Evolutionary conservation across 2,113 vertebrate genomes (phyloP).

Genomic region (Brachirus orientalis): DNA sequence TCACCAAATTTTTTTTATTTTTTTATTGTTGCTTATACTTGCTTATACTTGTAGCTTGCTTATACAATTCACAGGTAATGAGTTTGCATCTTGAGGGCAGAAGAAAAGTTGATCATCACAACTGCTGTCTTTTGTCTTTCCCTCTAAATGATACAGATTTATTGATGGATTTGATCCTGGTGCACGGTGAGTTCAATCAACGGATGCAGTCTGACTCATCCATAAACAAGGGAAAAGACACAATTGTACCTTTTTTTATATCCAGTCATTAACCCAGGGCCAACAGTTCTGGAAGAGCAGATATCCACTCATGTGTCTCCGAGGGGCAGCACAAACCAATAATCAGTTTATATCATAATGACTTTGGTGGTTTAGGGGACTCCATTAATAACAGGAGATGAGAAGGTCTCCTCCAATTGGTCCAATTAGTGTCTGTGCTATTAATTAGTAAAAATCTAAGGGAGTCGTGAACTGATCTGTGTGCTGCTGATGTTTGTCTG

Average conservation of each 20-base stretch:
- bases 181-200: background rate
- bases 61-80: no score
- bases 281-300: conserved; percentile 9
- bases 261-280: background rate
- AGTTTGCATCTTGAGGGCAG: no score
- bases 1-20: background rate
- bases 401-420: conserved; percentile 42
- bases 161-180: background rate
- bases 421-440: conserved; percentile 36
- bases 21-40: background rate
- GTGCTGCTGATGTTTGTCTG: background rate
- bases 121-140: no score
- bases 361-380: background rate
- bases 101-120: background rate
- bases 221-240: background rate
- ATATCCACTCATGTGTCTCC: conserved; percentile 17
- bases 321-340: conserved; percentile 17
- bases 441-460: conserved; percentile 35
- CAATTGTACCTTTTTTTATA: background rate
- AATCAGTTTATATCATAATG: conserved; percentile 34
- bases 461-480: background rate
- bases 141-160: background rate
- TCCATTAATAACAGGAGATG: conserved; percentile 30
- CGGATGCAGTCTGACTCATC: background rate
- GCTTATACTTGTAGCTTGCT: no score